phyloP scores from a whole-genome alignment of 2,888 invertebrate species.

The Periphyllus acericola region DNA sequence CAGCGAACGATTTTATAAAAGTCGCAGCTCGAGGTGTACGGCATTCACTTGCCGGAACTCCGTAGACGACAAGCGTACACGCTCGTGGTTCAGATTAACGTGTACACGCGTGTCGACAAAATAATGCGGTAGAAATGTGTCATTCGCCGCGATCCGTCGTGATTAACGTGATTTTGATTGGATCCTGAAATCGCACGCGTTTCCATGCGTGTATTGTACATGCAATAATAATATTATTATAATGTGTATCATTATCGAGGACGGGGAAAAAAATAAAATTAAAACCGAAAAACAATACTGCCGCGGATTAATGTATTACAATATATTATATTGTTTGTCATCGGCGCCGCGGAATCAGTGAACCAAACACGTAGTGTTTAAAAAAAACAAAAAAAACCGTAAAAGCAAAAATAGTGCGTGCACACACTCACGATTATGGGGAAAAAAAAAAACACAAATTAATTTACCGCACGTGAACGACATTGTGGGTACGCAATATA shows the following conservation, averaged over 20 bases:
- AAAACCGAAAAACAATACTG: background rate
- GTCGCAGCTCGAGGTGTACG: too few relatives aligned
- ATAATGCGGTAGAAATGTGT: background rate
- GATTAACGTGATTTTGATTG: conserved; percentile 29
- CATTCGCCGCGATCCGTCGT: background rate
- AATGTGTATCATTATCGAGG: too few relatives aligned
- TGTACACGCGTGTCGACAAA: background rate
- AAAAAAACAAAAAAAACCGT: background rate
- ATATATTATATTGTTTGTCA: background rate
- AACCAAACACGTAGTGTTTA: background rate
- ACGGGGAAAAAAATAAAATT: background rate
- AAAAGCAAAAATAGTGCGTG: too few relatives aligned
- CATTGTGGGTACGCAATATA: too few relatives aligned
- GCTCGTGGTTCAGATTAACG: background rate
- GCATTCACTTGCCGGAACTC: too few relatives aligned
- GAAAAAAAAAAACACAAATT: too few relatives aligned
- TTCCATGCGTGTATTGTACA: background rate
- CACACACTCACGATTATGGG: too few relatives aligned
- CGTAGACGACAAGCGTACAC: too few relatives aligned
- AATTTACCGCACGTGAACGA: too few relatives aligned
- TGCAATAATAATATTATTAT: background rate
- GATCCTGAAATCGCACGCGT: background rate
- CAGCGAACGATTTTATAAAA: too few relatives aligned
- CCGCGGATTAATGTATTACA: background rate
- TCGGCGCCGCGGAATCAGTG: background rate